These are phyloP conservation scores for honey bee (Apis mellifera) DNA, from an alignment of 1,140 invertebrate genomes.

Conservation along the genomic window Amel_HAv3.1 CM009932.2:11662501-11663000, in stretches of 20 bases:
- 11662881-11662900: slow-evolving; percentile 43
- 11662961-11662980: slow-evolving; percentile 46
- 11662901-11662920: slow-evolving; percentile 26
- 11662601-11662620: not conserved
- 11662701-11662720: too few relatives aligned
- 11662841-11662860: slow-evolving; percentile 3
- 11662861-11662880: slow-evolving; percentile 27
- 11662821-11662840: not conserved
- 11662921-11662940: slow-evolving; percentile 60
- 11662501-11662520: too few relatives aligned
- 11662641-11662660: not conserved
- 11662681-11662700: not conserved
- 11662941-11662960: slow-evolving; percentile 28
- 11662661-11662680: not conserved
- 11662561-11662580: not conserved
- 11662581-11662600: not conserved
- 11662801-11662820: too few relatives aligned
- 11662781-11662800: too few relatives aligned
- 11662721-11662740: too few relatives aligned
- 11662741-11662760: too few relatives aligned
- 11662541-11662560: not conserved
- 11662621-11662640: not conserved
- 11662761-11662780: too few relatives aligned
- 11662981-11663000: slow-evolving; percentile 61
- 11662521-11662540: not conserved